phyloP scores from a whole-genome alignment of 2,888 invertebrate species.

The Andrena chrysosceles region DNA sequence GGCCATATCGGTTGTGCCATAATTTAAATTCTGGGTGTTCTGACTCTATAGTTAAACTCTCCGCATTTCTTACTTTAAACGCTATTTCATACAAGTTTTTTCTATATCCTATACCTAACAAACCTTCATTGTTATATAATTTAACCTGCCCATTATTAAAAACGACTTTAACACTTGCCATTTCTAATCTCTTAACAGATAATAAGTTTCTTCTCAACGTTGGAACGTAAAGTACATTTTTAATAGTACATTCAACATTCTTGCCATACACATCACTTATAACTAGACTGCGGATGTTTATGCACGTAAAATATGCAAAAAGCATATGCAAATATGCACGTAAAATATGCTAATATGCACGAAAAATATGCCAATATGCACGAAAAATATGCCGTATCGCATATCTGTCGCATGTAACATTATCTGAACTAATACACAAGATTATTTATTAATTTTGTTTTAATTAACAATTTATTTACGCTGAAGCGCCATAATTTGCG shows the following conservation, averaged over 20 bases:
- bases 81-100: conserved; percentile 19
- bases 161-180: neutral
- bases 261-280: neutral
- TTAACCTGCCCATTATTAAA: conserved; percentile 5
- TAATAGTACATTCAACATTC: neutral
- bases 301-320: too few relatives aligned
- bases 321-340: too few relatives aligned
- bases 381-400: too few relatives aligned
- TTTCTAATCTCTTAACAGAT: conserved; percentile 27
- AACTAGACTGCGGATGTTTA: too few relatives aligned
- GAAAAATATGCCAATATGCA: too few relatives aligned
- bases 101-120: conserved; percentile 17
- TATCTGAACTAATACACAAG: too few relatives aligned
- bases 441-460: too few relatives aligned
- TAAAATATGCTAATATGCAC: too few relatives aligned
- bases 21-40: neutral
- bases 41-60: conserved; percentile 13
- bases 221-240: conserved; percentile 13
- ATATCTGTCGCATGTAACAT: too few relatives aligned
- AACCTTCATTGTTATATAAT: neutral
- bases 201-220: conserved; percentile 21
- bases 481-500: too few relatives aligned
- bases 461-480: too few relatives aligned
- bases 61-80: neutral
- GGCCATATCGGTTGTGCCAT: conserved; percentile 26